Evolutionary conservation across 2,797 vertebrate genomes (phyloP).

Genomic region (Erethizon dorsatum): DNA sequence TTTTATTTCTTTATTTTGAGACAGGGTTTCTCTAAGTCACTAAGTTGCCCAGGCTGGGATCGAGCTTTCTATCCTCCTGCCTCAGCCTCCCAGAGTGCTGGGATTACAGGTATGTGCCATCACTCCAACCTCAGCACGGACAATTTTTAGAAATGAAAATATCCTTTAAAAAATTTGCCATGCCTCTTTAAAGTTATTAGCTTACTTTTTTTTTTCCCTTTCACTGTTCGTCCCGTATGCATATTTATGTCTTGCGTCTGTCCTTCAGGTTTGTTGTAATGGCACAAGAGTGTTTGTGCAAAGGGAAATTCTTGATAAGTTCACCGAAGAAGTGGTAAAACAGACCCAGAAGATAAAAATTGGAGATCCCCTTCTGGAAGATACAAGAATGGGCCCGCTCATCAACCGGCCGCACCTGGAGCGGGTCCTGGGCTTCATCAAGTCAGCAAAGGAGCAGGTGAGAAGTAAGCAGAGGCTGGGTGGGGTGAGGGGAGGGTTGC

Average conservation of each 20-base stretch:
- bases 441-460: slow-evolving; percentile 95
- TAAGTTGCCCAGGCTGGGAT: not conserved
- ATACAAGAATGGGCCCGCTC: slow-evolving; percentile 97
- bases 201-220: not conserved
- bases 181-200: not conserved
- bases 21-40: not conserved
- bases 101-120: not conserved
- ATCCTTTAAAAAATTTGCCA: not conserved
- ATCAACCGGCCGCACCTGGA: slow-evolving; percentile 95
- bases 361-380: slow-evolving; percentile 95
- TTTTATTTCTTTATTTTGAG: not conserved
- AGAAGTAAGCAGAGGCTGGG: not conserved
- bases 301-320: slow-evolving; percentile 93
- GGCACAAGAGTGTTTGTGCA: slow-evolving; percentile 98
- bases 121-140: not conserved
- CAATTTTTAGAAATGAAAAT: not conserved
- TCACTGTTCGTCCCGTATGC: not conserved
- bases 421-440: slow-evolving; percentile 94
- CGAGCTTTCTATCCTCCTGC: not conserved
- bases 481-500: fast-evolving
- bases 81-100: not conserved
- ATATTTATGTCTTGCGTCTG: not conserved
- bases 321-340: slow-evolving; percentile 95
- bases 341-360: slow-evolving; percentile 94
- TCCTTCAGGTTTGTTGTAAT: slow-evolving; percentile 96